Evolutionary conservation across 53 echinoderm and acorn worm genomes (phyloP).

Genomic region (Hippasteria phrygiana): DNA sequence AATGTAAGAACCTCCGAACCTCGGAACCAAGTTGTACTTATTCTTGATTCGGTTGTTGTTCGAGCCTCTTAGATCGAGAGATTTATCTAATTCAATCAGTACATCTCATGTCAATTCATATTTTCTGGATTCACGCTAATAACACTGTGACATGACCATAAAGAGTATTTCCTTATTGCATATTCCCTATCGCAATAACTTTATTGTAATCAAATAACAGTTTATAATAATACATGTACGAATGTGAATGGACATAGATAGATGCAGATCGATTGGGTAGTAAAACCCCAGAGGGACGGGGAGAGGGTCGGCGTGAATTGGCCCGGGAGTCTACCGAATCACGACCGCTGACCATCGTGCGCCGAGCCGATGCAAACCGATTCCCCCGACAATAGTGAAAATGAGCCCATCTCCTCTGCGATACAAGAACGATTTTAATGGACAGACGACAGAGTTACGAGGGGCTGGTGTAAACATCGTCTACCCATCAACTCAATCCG

Average conservation of each 20-base stretch:
- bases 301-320: not conserved
- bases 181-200: too few species aligned
- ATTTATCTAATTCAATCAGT: too few species aligned
- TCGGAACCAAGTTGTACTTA: too few species aligned
- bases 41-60: too few species aligned
- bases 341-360: not conserved
- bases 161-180: too few species aligned
- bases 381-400: not conserved
- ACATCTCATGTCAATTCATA: too few species aligned
- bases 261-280: not conserved
- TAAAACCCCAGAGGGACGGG: not conserved
- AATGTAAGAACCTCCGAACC: too few species aligned
- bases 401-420: not conserved
- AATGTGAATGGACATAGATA: conserved; percentile 1
- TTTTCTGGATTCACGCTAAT: too few species aligned
- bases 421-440: conserved; percentile 24
- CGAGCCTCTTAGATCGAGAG: too few species aligned
- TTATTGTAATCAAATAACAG: not conserved
- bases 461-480: conserved; percentile 41
- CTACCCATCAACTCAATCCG: conserved; percentile 3
- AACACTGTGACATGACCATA: too few species aligned
- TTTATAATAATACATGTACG: not conserved
- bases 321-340: not conserved
- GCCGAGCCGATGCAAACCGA: not conserved
- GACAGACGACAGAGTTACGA: conserved; percentile 65